A percentile compares a stretch with the other conserved stretches of the same genome.
These are phyloP conservation scores for Diadophis punctatus DNA, from an alignment of 2,113 vertebrate species.

Conservation along the genomic window DNA sequence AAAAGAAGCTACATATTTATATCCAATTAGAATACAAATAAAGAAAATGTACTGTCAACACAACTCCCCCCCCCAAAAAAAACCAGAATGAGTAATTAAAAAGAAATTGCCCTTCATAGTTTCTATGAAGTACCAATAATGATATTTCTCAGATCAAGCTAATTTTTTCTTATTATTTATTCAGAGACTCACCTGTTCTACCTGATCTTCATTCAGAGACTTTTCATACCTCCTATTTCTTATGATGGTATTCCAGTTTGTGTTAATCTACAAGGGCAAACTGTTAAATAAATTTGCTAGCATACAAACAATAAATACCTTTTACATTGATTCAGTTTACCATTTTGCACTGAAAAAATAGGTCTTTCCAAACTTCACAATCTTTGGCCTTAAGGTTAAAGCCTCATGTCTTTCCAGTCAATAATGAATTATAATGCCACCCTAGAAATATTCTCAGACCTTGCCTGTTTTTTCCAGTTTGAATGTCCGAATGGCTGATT, in stretches of 20 bases:
- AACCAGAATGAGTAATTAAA: slow-evolving; percentile 36
- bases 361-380: slow-evolving; percentile 4
- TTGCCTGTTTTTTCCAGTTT: slow-evolving; percentile 43
- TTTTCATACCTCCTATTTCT: background rate
- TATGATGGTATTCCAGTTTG: background rate
- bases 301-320: background rate
- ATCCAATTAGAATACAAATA: slow-evolving; percentile 36
- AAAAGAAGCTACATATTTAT: slow-evolving; percentile 33
- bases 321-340: background rate
- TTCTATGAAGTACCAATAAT: slow-evolving; percentile 21
- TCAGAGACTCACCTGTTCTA: background rate
- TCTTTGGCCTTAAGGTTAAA: slow-evolving; percentile 45
- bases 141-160: background rate
- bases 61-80: background rate
- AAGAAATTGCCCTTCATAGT: slow-evolving; percentile 5
- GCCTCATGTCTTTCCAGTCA: slow-evolving; percentile 43
- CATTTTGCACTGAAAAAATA: background rate
- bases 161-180: background rate
- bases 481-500: slow-evolving; percentile 63
- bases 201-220: background rate
- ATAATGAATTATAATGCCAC: slow-evolving; percentile 33
- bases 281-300: background rate
- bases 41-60: background rate
- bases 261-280: background rate
- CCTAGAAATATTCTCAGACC: slow-evolving; percentile 37